Evolutionary conservation across 2,113 vertebrate species (phyloP).

Genomic region (Calypte anna): DNA sequence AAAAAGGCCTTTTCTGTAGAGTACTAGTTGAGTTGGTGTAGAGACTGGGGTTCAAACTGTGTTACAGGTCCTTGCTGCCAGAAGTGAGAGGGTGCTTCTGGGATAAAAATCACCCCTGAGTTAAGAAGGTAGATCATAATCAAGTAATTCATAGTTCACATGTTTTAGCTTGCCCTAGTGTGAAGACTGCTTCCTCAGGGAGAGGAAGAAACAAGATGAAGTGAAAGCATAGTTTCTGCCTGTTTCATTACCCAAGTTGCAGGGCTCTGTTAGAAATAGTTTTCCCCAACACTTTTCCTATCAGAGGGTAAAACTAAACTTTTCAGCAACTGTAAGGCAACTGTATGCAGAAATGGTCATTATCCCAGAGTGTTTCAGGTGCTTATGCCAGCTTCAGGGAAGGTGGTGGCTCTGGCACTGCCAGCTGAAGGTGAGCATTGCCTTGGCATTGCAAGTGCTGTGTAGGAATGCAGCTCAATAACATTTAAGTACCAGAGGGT

Average conservation of each 20-base stretch:
- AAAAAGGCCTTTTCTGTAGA: not conserved
- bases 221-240: not conserved
- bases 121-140: not conserved
- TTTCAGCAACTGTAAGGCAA: not conserved
- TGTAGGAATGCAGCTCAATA: not conserved
- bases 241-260: not conserved
- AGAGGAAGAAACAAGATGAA: not conserved
- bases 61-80: not conserved
- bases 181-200: not conserved
- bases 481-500: accelerated
- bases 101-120: not conserved
- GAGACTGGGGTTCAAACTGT: accelerated
- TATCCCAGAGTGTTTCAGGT: not conserved
- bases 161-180: not conserved
- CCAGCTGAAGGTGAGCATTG: accelerated
- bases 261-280: not conserved
- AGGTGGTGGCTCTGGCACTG: not conserved
- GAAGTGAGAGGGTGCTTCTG: not conserved
- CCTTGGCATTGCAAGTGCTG: no score
- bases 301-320: not conserved
- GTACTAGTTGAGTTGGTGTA: accelerated
- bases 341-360: not conserved
- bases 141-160: not conserved
- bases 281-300: not conserved
- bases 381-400: not conserved